Evolutionary conservation across 2,113 vertebrate species (phyloP).

Genomic region (Gila orcuttii): DNA sequence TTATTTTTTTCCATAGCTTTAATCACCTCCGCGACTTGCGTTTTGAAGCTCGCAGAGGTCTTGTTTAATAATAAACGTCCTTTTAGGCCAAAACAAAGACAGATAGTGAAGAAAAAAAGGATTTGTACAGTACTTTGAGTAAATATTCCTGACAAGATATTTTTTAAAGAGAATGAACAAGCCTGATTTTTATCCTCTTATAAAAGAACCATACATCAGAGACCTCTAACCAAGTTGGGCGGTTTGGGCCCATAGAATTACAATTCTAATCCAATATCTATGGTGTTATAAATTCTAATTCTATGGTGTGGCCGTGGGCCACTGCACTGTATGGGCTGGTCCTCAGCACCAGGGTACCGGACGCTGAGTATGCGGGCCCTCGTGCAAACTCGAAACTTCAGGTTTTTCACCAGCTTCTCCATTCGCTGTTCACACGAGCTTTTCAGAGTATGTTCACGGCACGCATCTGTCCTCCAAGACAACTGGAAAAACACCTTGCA

Average conservation of each 20-base stretch:
- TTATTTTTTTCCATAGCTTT: conserved; percentile 87
- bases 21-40: conserved; percentile 84
- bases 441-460: background rate
- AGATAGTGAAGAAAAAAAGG: conserved; percentile 78
- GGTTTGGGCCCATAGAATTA: conserved; percentile 30
- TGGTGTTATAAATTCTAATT: conserved; percentile 17
- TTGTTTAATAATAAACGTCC: conserved; percentile 92
- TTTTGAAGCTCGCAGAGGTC: conserved; percentile 73
- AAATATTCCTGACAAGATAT: conserved; percentile 86
- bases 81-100: conserved; percentile 90
- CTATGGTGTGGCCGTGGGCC: conserved; percentile 48
- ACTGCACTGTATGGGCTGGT: conserved; percentile 34
- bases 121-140: conserved; percentile 58
- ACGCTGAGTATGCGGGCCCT: conserved; percentile 37
- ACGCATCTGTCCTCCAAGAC: conserved; percentile 10
- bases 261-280: conserved; percentile 23
- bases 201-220: conserved; percentile 88
- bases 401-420: conserved; percentile 39
- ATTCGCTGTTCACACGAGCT: conserved; percentile 18
- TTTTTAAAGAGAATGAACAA: conserved; percentile 74
- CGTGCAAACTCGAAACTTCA: conserved; percentile 45
- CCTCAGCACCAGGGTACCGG: conserved; percentile 33
- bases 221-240: conserved; percentile 79
- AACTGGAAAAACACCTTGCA: conserved; percentile 21
- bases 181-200: conserved; percentile 93